Evolutionary conservation across 2,888 invertebrate species (phyloP).

Genomic region (Choristoneura rosaceana): DNA sequence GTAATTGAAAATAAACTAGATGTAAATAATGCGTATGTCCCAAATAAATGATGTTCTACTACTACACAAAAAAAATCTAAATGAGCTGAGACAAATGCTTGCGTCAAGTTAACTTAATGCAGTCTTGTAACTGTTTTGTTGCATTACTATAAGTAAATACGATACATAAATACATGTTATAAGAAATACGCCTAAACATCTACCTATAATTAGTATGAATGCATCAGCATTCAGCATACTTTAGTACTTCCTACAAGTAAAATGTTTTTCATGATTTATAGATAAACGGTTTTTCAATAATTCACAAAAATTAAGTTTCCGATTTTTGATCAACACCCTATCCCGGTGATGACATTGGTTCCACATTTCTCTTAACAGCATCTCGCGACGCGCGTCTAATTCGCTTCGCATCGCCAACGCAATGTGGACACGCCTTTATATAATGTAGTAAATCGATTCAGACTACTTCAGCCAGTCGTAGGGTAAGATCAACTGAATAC

Average conservation of each 20-base stretch:
- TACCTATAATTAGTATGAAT: background rate
- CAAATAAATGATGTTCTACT: conserved; percentile 1
- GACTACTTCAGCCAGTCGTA: too few species aligned
- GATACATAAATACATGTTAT: background rate
- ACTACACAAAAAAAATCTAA: conserved; percentile 16
- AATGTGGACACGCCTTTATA: too few species aligned
- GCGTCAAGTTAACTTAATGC: background rate
- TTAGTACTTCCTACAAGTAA: too few species aligned
- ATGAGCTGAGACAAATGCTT: conserved; percentile 4
- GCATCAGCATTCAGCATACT: too few species aligned
- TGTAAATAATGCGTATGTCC: background rate
- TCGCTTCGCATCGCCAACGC: conserved; percentile 60
- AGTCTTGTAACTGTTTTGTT: conserved; percentile 4
- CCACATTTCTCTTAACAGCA: conserved; percentile 42
- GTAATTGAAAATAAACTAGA: background rate
- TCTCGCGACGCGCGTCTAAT: conserved; percentile 63
- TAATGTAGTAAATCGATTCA: too few species aligned
- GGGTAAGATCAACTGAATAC: too few species aligned
- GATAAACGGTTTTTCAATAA: too few species aligned
- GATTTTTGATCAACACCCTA: background rate
- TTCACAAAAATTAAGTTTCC: too few species aligned
- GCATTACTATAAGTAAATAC: background rate
- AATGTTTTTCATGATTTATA: too few species aligned
- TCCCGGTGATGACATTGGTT: conserved; percentile 41
- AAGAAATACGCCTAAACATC: conserved; percentile 2